A percentile compares a stretch with the other conserved stretches of the same genome.
Conservation (phyloP, 2,797 vertebrate species). For the Psittacula derbiana region DNA sequence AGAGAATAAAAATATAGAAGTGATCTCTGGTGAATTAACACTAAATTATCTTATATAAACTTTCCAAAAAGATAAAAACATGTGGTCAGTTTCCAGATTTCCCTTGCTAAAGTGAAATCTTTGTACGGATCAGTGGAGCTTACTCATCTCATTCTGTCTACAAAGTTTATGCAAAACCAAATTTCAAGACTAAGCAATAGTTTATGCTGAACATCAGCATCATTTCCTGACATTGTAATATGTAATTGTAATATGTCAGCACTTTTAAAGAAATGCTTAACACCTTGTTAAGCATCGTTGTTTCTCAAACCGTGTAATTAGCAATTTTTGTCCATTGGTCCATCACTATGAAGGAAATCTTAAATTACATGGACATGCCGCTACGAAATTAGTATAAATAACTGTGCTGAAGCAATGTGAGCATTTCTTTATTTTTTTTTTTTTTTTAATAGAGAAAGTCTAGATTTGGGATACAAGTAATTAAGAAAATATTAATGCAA, state of each 20-base stretch:
- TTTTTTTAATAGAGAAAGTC: neutral
- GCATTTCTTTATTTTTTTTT: neutral
- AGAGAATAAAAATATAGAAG: neutral
- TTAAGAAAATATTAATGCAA: neutral
- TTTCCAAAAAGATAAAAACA: fast-evolving
- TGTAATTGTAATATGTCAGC: neutral
- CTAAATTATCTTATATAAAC: neutral
- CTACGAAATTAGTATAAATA: neutral
- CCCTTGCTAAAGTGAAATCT: neutral
- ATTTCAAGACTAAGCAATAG: neutral
- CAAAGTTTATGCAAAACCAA: neutral
- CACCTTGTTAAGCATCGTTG: neutral
- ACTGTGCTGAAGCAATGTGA: neutral
- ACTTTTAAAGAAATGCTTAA: constrained; percentile 26
- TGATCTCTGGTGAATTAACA: neutral
- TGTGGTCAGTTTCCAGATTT: neutral
- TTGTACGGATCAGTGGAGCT: neutral
- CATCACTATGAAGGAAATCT: neutral
- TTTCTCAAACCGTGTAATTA: neutral
- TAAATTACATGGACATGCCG: neutral
- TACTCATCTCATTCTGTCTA: neutral
- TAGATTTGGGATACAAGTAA: neutral
- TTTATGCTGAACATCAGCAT: neutral
- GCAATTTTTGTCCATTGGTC: neutral
- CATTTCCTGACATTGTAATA: neutral